These are phyloP conservation scores for Cryptus viduatorius DNA, from an alignment of 2,888 invertebrate genomes.

Conservation along the genomic window DNA sequence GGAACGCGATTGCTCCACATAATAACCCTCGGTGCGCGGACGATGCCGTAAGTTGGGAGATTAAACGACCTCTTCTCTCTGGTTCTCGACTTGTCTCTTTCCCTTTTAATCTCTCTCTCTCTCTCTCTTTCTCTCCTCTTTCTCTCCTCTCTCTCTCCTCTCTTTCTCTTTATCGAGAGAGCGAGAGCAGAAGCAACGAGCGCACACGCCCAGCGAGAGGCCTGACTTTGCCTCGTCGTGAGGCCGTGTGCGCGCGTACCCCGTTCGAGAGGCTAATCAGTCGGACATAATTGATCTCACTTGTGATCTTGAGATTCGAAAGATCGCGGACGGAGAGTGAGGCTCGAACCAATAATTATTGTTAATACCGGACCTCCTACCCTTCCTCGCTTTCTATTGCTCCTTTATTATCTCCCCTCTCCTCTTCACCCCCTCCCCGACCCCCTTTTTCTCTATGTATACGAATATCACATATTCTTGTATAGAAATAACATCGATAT, in stretches of 20 bases:
- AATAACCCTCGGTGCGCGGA: conserved; percentile 71
- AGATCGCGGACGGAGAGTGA: conserved; percentile 82
- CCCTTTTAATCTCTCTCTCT: conserved; percentile 48
- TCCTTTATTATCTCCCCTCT: conserved; percentile 61
- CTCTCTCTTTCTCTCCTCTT: conserved; percentile 26
- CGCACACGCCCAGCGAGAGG: conserved; percentile 61
- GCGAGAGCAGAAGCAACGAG: conserved; percentile 44
- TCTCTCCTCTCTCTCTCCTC: conserved; percentile 44
- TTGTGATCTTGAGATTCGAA: conserved; percentile 85
- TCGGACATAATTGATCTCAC: conserved; percentile 85
- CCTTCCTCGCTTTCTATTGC: conserved; percentile 60
- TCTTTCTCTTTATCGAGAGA: neutral
- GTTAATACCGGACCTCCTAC: conserved; percentile 80
- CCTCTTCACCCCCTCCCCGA: conserved; percentile 2
- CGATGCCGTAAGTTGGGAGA: conserved; percentile 62
- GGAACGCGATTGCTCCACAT: conserved; percentile 72
- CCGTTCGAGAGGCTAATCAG: conserved; percentile 82
- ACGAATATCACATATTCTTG: conserved; percentile 26
- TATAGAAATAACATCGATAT: conserved; percentile 34
- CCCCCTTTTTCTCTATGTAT: neutral
- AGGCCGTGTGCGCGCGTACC: conserved; percentile 70
- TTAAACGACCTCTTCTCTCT: conserved; percentile 64
- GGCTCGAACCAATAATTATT: conserved; percentile 85
- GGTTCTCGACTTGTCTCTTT: conserved; percentile 65
- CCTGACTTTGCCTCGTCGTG: conserved; percentile 54